phyloP scores from a whole-genome alignment of 2,888 invertebrate species.

The Dynastes tityus region DNA sequence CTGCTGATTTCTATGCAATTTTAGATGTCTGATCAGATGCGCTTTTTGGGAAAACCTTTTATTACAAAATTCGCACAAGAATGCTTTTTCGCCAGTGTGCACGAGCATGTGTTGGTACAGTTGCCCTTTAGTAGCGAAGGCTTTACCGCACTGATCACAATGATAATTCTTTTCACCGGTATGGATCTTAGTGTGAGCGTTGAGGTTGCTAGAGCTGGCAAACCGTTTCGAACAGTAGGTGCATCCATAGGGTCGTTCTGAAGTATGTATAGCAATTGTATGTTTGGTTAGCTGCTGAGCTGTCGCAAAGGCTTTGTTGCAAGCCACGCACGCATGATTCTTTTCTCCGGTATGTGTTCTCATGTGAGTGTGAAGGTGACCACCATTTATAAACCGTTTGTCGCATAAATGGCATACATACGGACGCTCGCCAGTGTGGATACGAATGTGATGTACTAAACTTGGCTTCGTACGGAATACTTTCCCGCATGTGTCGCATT shows the following conservation, averaged over 20 bases:
- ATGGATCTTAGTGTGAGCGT: conserved; percentile 69
- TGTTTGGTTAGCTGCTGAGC: conserved; percentile 70
- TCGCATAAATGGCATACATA: conserved; percentile 69
- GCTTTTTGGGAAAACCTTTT: conserved; percentile 70
- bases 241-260: conserved; percentile 69
- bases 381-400: conserved; percentile 69
- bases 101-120: conserved; percentile 69
- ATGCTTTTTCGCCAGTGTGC: conserved; percentile 69
- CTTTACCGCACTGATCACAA: conserved; percentile 69
- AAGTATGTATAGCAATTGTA: conserved; percentile 68
- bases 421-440: conserved; percentile 69
- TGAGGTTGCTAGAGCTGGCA: conserved; percentile 69
- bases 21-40: conserved; percentile 68
- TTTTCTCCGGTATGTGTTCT: conserved; percentile 70
- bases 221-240: conserved; percentile 68
- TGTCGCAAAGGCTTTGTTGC: conserved; percentile 69
- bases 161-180: conserved; percentile 70
- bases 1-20: conserved; percentile 64
- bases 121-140: conserved; percentile 70
- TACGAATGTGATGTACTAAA: conserved; percentile 69
- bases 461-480: conserved; percentile 68
- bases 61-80: conserved; percentile 69
- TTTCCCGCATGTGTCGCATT: conserved; percentile 70
- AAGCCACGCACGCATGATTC: conserved; percentile 69
- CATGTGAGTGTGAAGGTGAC: conserved; percentile 70